Conservation (phyloP, 2,797 vertebrate species). For the Squalus acanthias region DNA sequence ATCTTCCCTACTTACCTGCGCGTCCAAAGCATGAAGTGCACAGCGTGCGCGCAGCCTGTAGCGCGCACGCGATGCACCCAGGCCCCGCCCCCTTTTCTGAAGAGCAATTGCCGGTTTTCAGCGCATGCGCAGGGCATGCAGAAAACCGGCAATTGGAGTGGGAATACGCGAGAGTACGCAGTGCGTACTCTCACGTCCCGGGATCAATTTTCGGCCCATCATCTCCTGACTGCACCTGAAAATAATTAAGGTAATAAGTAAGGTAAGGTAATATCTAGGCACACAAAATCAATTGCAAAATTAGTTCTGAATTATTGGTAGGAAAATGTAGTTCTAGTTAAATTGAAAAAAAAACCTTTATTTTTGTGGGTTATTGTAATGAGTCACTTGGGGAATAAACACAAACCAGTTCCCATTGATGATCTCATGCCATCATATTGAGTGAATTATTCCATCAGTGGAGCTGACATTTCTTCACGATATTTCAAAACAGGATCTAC, state of each 20-base stretch:
- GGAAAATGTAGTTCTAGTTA: neutral
- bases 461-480: neutral
- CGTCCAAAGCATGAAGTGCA: too few relatives aligned
- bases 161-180: too few relatives aligned
- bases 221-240: neutral
- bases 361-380: neutral
- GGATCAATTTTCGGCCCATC: neutral
- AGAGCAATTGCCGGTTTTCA: too few relatives aligned
- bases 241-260: neutral
- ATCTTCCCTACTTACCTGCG: too few relatives aligned
- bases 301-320: neutral
- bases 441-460: neutral
- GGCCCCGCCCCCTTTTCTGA: too few relatives aligned
- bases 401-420: neutral
- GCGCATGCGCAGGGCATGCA: too few relatives aligned
- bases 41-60: too few relatives aligned
- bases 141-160: too few relatives aligned
- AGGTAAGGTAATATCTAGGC: neutral
- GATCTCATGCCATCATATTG: conserved; percentile 17
- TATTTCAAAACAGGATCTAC: neutral
- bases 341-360: neutral
- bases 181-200: too few relatives aligned
- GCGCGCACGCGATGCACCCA: too few relatives aligned
- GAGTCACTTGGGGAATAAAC: conserved; percentile 5
- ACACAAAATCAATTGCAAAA: neutral